Base-by-base conservation (phyloP, 2,888 invertebrate species). In the Oxycera nigricornis region DNA sequence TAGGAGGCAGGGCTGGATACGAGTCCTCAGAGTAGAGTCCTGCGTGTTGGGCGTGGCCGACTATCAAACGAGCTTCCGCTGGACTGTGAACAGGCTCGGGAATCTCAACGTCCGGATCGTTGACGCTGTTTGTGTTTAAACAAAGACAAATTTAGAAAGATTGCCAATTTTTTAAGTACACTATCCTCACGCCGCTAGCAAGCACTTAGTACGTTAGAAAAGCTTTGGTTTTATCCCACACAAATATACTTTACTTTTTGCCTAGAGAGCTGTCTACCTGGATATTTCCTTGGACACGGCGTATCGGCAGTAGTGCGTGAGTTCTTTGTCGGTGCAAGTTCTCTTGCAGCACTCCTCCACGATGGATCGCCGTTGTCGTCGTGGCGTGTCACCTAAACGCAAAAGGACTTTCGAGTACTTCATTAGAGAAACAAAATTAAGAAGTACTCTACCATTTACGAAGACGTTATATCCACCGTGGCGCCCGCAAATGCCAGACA, bases 281-380 rank as follows among this genome's bases (percentile, higher is more conserved):
- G 20, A 50, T 2, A 1, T 17, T 70, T 70, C 72, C 39, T 72
- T 72, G 57, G 57, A 22, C 39, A n/a, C 22, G 9, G 24, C n/a
- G 14, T 46, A 65, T 35, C 20, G 50, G 35, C 75, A 75, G 30
- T 75, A 75, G 24, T 62, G 72, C 2, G 55, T 65, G 7, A 75
- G 39, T 17, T 57, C 65, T 7, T 30, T 26, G 24, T 75, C 75
- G 11, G 28, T 57, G 46, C 75, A 75, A 28, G 57, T 30, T 3
- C 67, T 72, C 22, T 61, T 72, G 46, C 75, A 75, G 24, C 75
- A 75, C 67, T 75, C 75, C 30, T 75, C 62, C 7, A 67, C 75
- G 2, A 75, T 72, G 6, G 65, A 65, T 17, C 75, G 46, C 6
- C 72, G 72, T 26, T 72, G 62, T 46, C 75, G 52, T 9, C 46